Evolutionary conservation across 37 sponge, comb jelly and placozoan species (phyloP).

Genomic region (Mnemiopsis leidyi): DNA sequence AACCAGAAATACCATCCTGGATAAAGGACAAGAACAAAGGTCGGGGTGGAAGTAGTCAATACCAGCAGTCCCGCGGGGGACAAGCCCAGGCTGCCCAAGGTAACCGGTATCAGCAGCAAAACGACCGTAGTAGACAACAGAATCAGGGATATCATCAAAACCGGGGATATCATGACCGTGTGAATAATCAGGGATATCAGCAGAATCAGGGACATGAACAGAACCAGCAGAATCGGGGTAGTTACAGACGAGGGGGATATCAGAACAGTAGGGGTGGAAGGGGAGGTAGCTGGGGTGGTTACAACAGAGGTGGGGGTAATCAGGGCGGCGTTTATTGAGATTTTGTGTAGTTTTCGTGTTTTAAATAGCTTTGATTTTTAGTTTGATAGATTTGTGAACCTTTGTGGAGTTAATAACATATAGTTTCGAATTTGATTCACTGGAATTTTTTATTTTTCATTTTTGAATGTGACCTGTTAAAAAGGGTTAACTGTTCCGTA

Average conservation of each 20-base stretch:
- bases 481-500: too few species aligned
- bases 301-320: conserved; percentile 19
- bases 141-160: conserved; percentile 50
- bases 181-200: background rate
- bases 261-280: background rate
- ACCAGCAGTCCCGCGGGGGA: conserved; percentile 43
- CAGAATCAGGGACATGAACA: background rate
- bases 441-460: too few species aligned
- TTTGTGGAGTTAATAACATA: too few species aligned
- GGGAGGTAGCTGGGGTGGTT: conserved; percentile 56
- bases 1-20: conserved; percentile 63
- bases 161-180: background rate
- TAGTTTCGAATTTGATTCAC: too few species aligned
- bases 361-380: background rate
- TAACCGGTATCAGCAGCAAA: conserved; percentile 21
- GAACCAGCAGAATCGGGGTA: background rate
- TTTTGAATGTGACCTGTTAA: too few species aligned
- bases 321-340: conserved; percentile 43
- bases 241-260: background rate
- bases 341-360: background rate
- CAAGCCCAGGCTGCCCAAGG: conserved; percentile 26
- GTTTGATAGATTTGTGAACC: background rate
- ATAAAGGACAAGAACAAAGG: conserved; percentile 4
- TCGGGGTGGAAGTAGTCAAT: background rate
- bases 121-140: background rate